Base-by-base conservation (phyloP, 2,113 vertebrate genomes). In the Anser cygnoides region DNA sequence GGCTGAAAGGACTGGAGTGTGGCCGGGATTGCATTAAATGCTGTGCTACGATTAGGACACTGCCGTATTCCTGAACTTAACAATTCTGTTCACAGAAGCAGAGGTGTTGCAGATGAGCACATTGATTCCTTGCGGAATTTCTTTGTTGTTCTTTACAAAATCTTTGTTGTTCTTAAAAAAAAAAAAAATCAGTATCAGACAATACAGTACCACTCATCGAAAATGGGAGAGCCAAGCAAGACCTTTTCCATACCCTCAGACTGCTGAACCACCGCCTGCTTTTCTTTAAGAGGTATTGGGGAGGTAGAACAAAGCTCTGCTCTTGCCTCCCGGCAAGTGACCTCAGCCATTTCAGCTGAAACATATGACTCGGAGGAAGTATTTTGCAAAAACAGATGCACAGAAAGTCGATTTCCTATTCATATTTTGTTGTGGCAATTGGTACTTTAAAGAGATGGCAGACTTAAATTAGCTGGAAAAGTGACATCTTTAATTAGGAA, bases 401-500 rank as follows among this genome's bases (percentile, higher is more conserved):
- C 81, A 87, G 92, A 94, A 97, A 96, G 96, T 93, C 95, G 92
- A 93, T 97, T 96, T 97, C 95, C 93, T 96, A 95, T 96, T 97
- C 96, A 92, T 96, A 95, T 95, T 97, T 96, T 95, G 89, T 96
- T 96, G 92, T 93, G 92, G 96, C 93, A 97, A 94, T 95, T 92
- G 95, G 95, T 97, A 86, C 65, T 97, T 95, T 95, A 85, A 95
- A 93, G 94, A 96, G 93, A 97, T 93, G 92, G 96, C 93, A 93
- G 95, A 97, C 95, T 95, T 96, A 94, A 92, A 94, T 97, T 96
- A 95, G 83, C 89, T 96, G 95, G 94, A 96, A 92, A 96, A 97
- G 94, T 97, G 96, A 97, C 97, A 96, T 97, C 95, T 97, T 98
- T 96, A 97, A 97, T 98, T 97, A 98, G 97, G 96, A 97, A 97